Percentiles rank a stretch among this genome's conserved stretches.
These are phyloP conservation scores for Pachypsylla venusta DNA, from an alignment of 1,140 invertebrate genomes.

Conservation along the genomic window DNA sequence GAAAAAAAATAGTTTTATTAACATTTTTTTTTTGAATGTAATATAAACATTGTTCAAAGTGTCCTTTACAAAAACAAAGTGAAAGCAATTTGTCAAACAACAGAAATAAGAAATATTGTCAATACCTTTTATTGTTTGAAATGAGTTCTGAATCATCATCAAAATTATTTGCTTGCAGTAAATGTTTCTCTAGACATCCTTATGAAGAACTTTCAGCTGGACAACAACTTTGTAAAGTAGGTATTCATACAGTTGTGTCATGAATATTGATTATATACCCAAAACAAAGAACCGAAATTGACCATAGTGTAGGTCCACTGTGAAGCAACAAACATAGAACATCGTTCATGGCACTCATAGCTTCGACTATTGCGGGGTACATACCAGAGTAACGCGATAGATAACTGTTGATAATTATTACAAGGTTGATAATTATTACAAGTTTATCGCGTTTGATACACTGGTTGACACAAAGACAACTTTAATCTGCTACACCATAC, in stretches of 20 bases:
- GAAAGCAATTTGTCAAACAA: too few species aligned
- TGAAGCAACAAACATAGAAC: not conserved
- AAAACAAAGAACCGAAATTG: not conserved
- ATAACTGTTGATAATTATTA: not conserved
- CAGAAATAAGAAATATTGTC: too few species aligned
- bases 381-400: not conserved
- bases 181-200: conserved; percentile 84
- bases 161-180: conserved; percentile 76
- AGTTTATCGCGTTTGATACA: too few species aligned
- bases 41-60: too few species aligned
- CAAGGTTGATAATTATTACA: too few species aligned
- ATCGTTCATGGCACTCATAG: not conserved
- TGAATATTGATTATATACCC: not conserved
- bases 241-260: conserved; percentile 8
- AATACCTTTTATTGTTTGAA: too few species aligned
- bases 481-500: too few species aligned
- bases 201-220: conserved; percentile 89
- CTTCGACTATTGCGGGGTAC: not conserved
- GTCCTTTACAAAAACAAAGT: too few species aligned
- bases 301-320: not conserved
- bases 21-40: too few species aligned
- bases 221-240: conserved; percentile 90
- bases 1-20: too few species aligned
- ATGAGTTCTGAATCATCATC: conserved; percentile 2
- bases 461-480: too few species aligned